phyloP scores from a whole-genome alignment of 2,113 vertebrate species.

The Symphodus melops region DNA sequence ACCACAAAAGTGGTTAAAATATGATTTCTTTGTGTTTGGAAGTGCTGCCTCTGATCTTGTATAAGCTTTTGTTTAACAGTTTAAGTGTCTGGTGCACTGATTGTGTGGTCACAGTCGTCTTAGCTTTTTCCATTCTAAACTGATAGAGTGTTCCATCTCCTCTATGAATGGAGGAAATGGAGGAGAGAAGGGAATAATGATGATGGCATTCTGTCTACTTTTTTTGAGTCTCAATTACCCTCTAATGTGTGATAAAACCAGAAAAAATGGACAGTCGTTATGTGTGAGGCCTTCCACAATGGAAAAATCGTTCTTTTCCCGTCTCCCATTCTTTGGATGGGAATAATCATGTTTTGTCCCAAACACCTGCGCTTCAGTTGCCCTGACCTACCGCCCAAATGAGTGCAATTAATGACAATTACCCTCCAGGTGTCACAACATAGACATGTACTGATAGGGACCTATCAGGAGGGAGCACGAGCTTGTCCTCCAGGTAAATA shows the following conservation, averaged over 20 bases:
- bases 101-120: slow-evolving; percentile 45
- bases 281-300: slow-evolving; percentile 61
- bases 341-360: slow-evolving; percentile 83
- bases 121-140: slow-evolving; percentile 34
- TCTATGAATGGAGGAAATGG: slow-evolving; percentile 65
- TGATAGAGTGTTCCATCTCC: slow-evolving; percentile 59
- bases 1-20: slow-evolving; percentile 5
- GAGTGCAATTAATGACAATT: slow-evolving; percentile 90
- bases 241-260: slow-evolving; percentile 81
- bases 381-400: slow-evolving; percentile 83
- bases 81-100: slow-evolving; percentile 28
- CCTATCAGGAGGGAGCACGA: slow-evolving; percentile 75
- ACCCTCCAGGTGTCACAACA: slow-evolving; percentile 86
- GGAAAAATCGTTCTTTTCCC: slow-evolving; percentile 80
- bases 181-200: slow-evolving; percentile 69
- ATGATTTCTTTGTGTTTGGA: neutral
- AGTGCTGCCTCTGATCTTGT: slow-evolving; percentile 10
- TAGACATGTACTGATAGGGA: slow-evolving; percentile 85
- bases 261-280: slow-evolving; percentile 81
- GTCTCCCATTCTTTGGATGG: slow-evolving; percentile 65
- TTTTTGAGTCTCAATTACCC: slow-evolving; percentile 77
- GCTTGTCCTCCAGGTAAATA: slow-evolving; percentile 86
- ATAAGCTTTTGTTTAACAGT: slow-evolving; percentile 23
- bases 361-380: slow-evolving; percentile 87
- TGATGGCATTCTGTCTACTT: slow-evolving; percentile 68